phyloP scores from a whole-genome alignment of 23 tunicate species.

The Phallusia fumigata region DNA sequence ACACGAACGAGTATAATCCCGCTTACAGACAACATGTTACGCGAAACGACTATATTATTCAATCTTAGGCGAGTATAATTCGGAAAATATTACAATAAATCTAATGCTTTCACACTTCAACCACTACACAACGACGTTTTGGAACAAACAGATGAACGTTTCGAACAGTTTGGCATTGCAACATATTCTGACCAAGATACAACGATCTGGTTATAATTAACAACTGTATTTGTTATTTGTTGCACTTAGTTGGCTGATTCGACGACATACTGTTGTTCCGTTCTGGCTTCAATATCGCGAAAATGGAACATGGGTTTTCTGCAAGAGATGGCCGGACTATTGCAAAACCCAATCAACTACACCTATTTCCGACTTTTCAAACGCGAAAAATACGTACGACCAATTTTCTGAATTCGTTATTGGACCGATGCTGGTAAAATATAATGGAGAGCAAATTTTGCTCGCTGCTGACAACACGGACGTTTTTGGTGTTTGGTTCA shows the following conservation, averaged over 20 bases:
- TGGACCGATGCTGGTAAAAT: background rate
- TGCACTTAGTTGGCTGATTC: background rate
- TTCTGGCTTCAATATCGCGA: background rate
- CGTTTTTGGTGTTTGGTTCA: background rate
- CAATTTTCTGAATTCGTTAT: background rate
- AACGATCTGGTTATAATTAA: too few species aligned
- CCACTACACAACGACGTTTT: too few species aligned
- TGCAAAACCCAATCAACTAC: background rate
- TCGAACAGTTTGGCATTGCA: too few species aligned
- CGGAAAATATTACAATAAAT: too few species aligned
- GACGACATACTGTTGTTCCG: background rate
- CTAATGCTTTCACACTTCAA: too few species aligned
- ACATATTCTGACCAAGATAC: too few species aligned
- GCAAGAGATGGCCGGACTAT: background rate
- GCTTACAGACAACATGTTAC: too few species aligned
- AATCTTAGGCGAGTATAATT: too few species aligned
- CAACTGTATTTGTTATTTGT: too few species aligned
- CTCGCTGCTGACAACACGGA: background rate
- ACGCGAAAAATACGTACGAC: background rate
- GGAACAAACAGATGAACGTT: too few species aligned
- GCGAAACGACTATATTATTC: too few species aligned
- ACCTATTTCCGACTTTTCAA: background rate
- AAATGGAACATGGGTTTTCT: background rate
- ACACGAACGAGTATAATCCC: too few species aligned
- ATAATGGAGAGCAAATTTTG: background rate